Base-by-base conservation (phyloP, 2,888 invertebrate genomes). In the Choristoneura rosaceana region DNA sequence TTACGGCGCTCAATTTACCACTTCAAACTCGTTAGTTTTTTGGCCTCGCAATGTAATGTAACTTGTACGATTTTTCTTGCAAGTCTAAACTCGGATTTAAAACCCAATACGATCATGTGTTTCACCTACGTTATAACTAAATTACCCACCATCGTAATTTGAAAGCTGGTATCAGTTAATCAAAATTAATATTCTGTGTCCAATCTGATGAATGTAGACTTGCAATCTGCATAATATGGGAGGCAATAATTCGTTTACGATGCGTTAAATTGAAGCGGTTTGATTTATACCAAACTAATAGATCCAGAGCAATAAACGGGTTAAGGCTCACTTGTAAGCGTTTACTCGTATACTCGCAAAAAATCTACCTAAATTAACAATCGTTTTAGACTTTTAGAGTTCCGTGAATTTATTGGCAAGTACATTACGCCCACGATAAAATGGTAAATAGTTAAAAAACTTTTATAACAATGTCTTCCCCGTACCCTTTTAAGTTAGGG, bases 181-280 rank as follows among this genome's bases (percentile, higher is more conserved):
- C 73, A 75, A 70, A 73, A 47, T 71, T 76, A 75, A 78, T 77
- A 76, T 74, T 61, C 70, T 47, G 65, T 74, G 64, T 73, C 76
- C 74, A 77, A 77, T 76, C 69, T 55, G 62, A 74, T 73, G 73
- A 69, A 74, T 74, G 74, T 76, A 59, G 66, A 74, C 68, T 12
- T 58, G 64, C 34, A 68, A 76, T 77, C 76, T 78, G 75, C 76
- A 77, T 78, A 70, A 71, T 69, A 76, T 64, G 59, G 38, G 58
- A 65, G 67, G 45, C 60, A 41, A 61, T 74, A 71, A 74, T 75
- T 67, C 67, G 74, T 50, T 71, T 69, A 71, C 33, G 69, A 74
- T 41, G 71, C 63, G 67, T 62, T 17, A 41, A 67, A 70, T 73
- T 62, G 63, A 15, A 33, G 64, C 25, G 47, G 60, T 55, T 52